These are phyloP conservation scores for Falcaria lacertinaria DNA, from an alignment of 2,888 invertebrate species.

Conservation along the genomic window DNA sequence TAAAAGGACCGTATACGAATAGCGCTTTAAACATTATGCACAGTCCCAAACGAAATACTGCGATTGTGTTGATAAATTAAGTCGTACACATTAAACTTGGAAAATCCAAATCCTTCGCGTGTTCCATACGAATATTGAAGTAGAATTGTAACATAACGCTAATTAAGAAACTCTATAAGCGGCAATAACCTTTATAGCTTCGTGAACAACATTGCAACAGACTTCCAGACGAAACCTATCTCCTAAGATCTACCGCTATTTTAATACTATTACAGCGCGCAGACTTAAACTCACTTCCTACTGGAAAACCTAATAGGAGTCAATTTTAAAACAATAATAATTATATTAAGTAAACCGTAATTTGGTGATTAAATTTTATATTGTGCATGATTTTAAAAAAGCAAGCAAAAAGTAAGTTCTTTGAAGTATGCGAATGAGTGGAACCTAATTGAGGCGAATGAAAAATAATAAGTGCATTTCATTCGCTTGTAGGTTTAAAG, in stretches of 20 bases:
- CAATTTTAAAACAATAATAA: too few species aligned
- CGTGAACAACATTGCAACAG: background rate
- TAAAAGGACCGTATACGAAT: too few species aligned
- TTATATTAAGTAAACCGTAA: background rate
- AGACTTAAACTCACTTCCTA: too few species aligned
- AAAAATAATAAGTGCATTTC: constrained; percentile 28
- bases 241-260: background rate
- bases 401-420: constrained; percentile 23
- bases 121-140: background rate
- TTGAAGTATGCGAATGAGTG: constrained; percentile 24
- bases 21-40: too few species aligned
- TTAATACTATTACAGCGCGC: background rate
- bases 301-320: too few species aligned
- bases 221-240: background rate
- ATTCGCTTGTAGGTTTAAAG: constrained; percentile 18
- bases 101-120: background rate
- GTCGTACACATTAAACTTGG: background rate
- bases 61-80: background rate
- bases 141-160: background rate
- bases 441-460: constrained; percentile 26
- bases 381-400: background rate
- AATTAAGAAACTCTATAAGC: background rate
- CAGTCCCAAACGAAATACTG: background rate
- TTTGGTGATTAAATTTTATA: too few species aligned
- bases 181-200: background rate